Base-by-base conservation (phyloP, 2,797 vertebrate species). In the Hyperoplus immaculatus region DNA sequence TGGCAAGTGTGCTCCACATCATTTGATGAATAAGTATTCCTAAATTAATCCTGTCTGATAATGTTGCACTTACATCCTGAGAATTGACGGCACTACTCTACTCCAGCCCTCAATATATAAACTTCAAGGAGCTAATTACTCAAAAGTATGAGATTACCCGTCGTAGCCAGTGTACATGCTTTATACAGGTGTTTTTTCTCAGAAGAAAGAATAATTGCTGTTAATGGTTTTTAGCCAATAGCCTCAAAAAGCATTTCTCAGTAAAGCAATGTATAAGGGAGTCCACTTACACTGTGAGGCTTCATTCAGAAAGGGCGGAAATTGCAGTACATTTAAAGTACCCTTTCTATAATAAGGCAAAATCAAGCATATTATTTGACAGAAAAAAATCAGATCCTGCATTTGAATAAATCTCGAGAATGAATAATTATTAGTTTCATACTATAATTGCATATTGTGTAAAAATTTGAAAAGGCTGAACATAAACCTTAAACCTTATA, bases 301-400 rank as follows among this genome's bases (percentile, higher is more conserved):
- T 29, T 49, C 11, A 51, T 59, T 66, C 21, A 61, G 36, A 72
- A 59, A 45, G 36, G 42, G 39, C 9, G 0, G 15, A 76, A 45
- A 45, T 54, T 11, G 29, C 12, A 6, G 47, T n/a, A 4, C 15
- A 8, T 47, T 10, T 15, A 49, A 42, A 41, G 41, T 18, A 55
- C 50, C 54, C 4, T 41, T 53, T 69, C 16, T 59, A n/a, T 38
- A 63, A 76, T 47, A 36, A 29, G 45, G 21, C 29, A 45, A 55
- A 58, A 63, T 80, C n/a, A 68, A 59, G 53, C 3, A 11, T 54
- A 41, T 68, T 59, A 15, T 39, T 12, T 56, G 12, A 57, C 3
- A 36, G 12, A 14, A 71, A 42, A 42, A 11, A 50, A 41, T 29
- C 0, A 59, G 11, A 47, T 47, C 29, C 4, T 43, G 15, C 21